Evolutionary conservation across 2,888 invertebrate genomes (phyloP).

Genomic region (Drosophila conformis): DNA sequence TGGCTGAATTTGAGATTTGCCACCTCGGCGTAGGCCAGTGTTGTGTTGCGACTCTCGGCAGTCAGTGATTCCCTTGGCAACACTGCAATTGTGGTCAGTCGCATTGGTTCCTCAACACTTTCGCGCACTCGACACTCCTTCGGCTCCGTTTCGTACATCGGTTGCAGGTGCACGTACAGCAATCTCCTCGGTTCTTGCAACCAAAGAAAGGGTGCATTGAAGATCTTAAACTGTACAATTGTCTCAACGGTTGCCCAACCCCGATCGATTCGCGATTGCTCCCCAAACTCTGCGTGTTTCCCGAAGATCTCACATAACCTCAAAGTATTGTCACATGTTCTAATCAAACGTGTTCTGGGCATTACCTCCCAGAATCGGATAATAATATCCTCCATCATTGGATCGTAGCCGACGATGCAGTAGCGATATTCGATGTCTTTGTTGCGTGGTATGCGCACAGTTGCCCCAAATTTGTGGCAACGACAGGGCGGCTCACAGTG

Average conservation of each 20-base stretch:
- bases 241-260: constrained; percentile 94
- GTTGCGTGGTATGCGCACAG: constrained; percentile 88
- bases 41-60: not conserved
- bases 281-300: constrained; percentile 86
- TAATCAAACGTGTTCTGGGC: constrained; percentile 87
- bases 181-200: constrained; percentile 88
- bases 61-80: not conserved
- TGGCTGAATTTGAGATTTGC: constrained; percentile 87
- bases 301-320: constrained; percentile 88
- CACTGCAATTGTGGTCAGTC: not conserved
- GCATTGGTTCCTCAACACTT: rapidly evolving
- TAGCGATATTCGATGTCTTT: constrained; percentile 90
- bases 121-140: constrained; percentile 10
- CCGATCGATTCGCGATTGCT: constrained; percentile 87
- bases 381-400: constrained; percentile 85
- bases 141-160: constrained; percentile 86
- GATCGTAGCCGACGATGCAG: constrained; percentile 89
- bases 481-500: constrained; percentile 67
- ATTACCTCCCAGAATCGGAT: constrained; percentile 93
- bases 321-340: constrained; percentile 85
- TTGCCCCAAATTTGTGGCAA: constrained; percentile 71
- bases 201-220: constrained; percentile 90
- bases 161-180: constrained; percentile 90
- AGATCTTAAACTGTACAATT: constrained; percentile 92
- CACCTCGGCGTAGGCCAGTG: constrained; percentile 87